A percentile compares a stretch with the other conserved stretches of the same genome.
Conservation (phyloP, 30 jellyfish, hydroid and myxozoan species). For the Pelagia noctiluca region DNA sequence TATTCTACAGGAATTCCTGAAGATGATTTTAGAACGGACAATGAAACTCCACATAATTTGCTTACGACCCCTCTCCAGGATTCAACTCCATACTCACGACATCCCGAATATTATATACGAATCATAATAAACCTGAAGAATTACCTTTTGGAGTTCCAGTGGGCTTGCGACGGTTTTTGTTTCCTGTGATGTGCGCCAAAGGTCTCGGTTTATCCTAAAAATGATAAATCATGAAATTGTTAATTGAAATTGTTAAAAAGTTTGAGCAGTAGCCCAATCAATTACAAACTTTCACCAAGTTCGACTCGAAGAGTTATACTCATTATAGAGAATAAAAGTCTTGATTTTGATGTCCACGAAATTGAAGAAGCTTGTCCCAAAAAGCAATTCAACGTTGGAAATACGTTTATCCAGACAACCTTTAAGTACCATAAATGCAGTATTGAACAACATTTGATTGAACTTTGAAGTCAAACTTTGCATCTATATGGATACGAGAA, state of each 20-base stretch:
- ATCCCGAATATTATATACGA: background rate
- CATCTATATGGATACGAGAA: no score
- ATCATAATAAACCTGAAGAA: no score
- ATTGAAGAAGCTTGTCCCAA: background rate
- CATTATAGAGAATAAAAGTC: background rate
- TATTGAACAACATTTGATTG: no score
- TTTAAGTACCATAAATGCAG: no score
- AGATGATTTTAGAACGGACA: no score
- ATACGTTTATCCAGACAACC: no score
- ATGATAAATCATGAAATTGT: background rate
- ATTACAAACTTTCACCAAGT: background rate
- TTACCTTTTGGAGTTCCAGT: background rate
- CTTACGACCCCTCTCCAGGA: no score
- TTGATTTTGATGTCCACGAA: background rate
- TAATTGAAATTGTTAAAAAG: background rate
- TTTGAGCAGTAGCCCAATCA: background rate
- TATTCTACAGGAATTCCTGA: no score
- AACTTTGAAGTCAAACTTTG: no score
- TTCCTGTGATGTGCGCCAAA: slow-evolving; percentile 3
- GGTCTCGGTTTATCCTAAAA: slow-evolving; percentile 10
- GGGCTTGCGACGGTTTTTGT: background rate
- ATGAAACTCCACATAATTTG: no score
- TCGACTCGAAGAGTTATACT: background rate
- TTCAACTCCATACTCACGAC: no score
- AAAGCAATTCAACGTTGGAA: no score